These are phyloP conservation scores for Crioceris asparagi DNA, from an alignment of 2,888 invertebrate genomes.

Conservation along the genomic window DNA sequence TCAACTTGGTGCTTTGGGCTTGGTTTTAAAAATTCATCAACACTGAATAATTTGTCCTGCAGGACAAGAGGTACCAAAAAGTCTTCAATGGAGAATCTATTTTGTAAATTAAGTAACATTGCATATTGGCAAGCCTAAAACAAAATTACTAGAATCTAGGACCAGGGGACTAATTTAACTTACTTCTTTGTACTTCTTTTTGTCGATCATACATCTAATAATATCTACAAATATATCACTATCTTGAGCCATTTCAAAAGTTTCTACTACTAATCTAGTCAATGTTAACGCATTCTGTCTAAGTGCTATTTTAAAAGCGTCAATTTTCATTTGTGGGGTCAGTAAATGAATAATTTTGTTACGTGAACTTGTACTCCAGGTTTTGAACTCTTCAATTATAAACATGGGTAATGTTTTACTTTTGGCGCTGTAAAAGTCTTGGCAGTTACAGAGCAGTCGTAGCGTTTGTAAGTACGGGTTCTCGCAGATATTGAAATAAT, in stretches of 20 bases:
- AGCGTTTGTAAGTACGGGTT: slow-evolving; percentile 52
- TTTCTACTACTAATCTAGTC: slow-evolving; percentile 50
- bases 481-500: slow-evolving; percentile 32
- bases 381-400: slow-evolving; percentile 51
- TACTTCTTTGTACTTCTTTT: slow-evolving; percentile 57
- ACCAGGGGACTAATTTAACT: too few relatives aligned
- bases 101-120: slow-evolving; percentile 53
- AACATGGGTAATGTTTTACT: slow-evolving; percentile 50
- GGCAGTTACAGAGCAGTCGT: slow-evolving; percentile 48
- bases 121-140: slow-evolving; percentile 57
- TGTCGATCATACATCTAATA: slow-evolving; percentile 46
- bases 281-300: slow-evolving; percentile 56
- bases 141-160: too few relatives aligned
- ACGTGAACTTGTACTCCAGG: slow-evolving; percentile 38
- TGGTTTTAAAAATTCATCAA: slow-evolving; percentile 63
- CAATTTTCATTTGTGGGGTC: slow-evolving; percentile 49
- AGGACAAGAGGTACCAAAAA: slow-evolving; percentile 68
- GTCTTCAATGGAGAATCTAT: slow-evolving; percentile 56
- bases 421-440: slow-evolving; percentile 53
- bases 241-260: slow-evolving; percentile 52
- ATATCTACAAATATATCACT: slow-evolving; percentile 52
- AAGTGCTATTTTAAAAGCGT: slow-evolving; percentile 60
- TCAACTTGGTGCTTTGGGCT: slow-evolving; percentile 54
- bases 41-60: slow-evolving; percentile 66
- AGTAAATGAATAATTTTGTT: slow-evolving; percentile 40